These are phyloP conservation scores for Steinernema carpocapsae DNA, from an alignment of 2,888 invertebrate species.

Conservation along the genomic window DNA sequence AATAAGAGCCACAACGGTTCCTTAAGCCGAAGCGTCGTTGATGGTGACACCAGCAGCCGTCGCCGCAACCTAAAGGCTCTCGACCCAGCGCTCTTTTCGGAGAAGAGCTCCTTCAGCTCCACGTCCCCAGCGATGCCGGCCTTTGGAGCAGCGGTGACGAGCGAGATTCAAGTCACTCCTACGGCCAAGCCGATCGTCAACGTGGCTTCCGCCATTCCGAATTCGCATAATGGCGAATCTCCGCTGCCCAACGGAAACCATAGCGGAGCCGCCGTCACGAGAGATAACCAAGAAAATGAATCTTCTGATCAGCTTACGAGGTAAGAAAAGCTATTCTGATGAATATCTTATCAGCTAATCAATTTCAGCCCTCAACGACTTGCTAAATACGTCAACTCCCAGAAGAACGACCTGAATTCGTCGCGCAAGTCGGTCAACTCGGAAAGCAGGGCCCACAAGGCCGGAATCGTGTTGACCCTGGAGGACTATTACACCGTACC, in stretches of 20 bases:
- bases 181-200: constrained; percentile 53
- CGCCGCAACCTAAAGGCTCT: constrained; percentile 3
- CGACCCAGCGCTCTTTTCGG: constrained; percentile 14
- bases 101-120: not conserved
- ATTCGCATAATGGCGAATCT: not conserved
- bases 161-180: constrained; percentile 36
- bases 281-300: too few species aligned
- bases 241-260: not conserved
- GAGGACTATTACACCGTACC: constrained; percentile 92
- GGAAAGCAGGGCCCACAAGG: constrained; percentile 73
- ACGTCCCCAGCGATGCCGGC: not conserved
- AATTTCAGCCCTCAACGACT: too few species aligned
- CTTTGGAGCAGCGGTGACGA: not conserved
- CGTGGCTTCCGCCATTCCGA: too few species aligned
- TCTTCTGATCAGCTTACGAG: too few species aligned
- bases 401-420: too few species aligned
- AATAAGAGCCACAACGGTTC: constrained; percentile 4
- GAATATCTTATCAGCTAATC: too few species aligned
- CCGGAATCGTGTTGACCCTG: constrained; percentile 80
- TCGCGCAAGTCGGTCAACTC: too few species aligned
- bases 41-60: not conserved
- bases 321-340: too few species aligned
- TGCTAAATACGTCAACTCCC: too few species aligned
- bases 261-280: too few species aligned
- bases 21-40: not conserved